Base-by-base conservation (phyloP, 2,797 vertebrate species). In the Argya squamiceps region DNA sequence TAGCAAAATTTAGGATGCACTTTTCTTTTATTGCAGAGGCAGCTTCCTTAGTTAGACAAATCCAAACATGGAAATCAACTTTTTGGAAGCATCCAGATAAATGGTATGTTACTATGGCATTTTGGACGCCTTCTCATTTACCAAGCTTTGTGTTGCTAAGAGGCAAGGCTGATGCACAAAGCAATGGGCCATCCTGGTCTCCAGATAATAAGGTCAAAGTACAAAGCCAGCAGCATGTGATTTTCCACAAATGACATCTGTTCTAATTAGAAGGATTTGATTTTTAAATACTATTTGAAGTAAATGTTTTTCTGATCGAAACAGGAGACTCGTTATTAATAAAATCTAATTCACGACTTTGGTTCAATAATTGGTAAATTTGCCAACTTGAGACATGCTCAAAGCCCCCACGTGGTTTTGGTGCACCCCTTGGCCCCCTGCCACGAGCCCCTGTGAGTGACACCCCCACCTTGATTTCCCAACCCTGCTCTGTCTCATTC, bases 141-240 rank as follows among this genome's bases (percentile, higher is more conserved):
- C 85, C 41, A 27, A 93, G 92, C 67, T 36, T 62, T 18, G 70
- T 91, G 94, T 94, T 97, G 96, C 97, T 96, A 94, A 96, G 97
- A 95, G 74, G 94, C 89, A 50, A 75, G 75, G 52, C 88, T 78
- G 93, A 46, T 89, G 89, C 92, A 76, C 92, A 73, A 47, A 94
- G 93, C 96, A 93, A 67, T 41, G 60, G 93, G 37, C 76, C 80
- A 36, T 82, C 73, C 84, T 69, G 16, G 34, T 44, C 95, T 78
- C 37, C 86, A 84, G 79, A 83, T 69, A 90, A 76, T 20, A 75
- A 87, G 65, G 96, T 79, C 83, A 60, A 71, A 89, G 85, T 67
- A 68, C 69, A 41, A 49, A 84, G 36, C n/a, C 71, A 88, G 71
- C 32, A 79, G 78, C 58, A 91, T 69, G 85, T 24, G 11, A 50